Evolutionary conservation across 2,888 invertebrate species (phyloP), one percentile per base, ranked within the genome.

Genomic region (Platypus cylindrus): DNA sequence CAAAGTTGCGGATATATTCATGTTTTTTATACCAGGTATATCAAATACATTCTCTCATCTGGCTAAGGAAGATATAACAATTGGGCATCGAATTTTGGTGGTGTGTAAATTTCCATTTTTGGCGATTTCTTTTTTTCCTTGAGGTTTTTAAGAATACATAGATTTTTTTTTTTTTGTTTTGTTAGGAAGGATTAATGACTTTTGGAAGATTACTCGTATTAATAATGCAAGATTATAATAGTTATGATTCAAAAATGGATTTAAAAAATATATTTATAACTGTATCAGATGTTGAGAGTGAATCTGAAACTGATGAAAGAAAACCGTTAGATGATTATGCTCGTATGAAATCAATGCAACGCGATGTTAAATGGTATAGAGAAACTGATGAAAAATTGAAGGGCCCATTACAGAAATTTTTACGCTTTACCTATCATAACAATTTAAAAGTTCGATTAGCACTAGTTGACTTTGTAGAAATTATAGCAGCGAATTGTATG

Each of bases 21-120:
- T 72, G 50, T 62, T 70, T 49, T 73, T 75, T 44, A 53, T 79
- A 38, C 80, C 80, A 2, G 80, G 79, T 1, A 65, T 79, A 36
- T 56, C 70, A 12, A 66, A 65, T 20, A 69, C 70, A 0, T 54
- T 80, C 43, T 67, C 66, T 39, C 67, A 72, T 44, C 67, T 78
- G 14, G 70, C 71, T 35, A 62, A 63, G 14, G 61, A 61, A 27
- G 66, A 71, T 30, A 65, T 71, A 29, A 73, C 72, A 50, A 71
- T 73, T 17, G 75, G 75, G 4, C 75, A 78, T 52, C 66, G 67
- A 48, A 54, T 78, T 36, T 63, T 72, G 44, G 59, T 65, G 62
- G 78, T 78, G 20, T 20, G 9, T 20, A 9, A 7, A 5, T 9
- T 20, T 20, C 20, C 5, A 20, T 20, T 20, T 20, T 7, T 7